Percentiles rank a stretch among this genome's conserved stretches.
Evolutionary conservation across 2,888 invertebrate species (phyloP).

Genomic region (Buathra laborator): DNA sequence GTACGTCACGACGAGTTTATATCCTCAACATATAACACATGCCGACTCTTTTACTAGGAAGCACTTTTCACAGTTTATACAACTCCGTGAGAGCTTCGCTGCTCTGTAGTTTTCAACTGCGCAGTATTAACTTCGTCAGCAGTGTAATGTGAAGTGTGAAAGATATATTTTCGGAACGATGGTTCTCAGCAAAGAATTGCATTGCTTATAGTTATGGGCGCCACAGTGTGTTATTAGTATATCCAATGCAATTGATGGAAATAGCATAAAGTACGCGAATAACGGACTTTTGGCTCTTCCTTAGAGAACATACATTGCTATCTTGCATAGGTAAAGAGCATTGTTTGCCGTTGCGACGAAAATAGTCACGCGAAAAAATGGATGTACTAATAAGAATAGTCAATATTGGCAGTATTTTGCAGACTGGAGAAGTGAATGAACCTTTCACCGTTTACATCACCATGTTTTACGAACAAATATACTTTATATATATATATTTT

Average conservation of each 20-base stretch:
- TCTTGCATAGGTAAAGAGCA: too few relatives aligned
- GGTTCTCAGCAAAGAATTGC: neutral
- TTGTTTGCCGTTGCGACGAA: neutral
- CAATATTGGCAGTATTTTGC: slow-evolving; percentile 17
- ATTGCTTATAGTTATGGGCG: neutral
- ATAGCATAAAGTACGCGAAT: too few relatives aligned
- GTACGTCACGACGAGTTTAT: slow-evolving; percentile 23
- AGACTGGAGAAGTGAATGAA: neutral
- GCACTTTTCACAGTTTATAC: slow-evolving; percentile 45
- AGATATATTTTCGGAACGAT: slow-evolving; percentile 1
- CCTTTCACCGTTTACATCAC: too few relatives aligned
- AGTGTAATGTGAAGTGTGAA: slow-evolving; percentile 3
- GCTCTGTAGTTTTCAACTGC: slow-evolving; percentile 28
- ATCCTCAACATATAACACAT: slow-evolving; percentile 3
- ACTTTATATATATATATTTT: too few relatives aligned
- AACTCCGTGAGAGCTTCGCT: neutral
- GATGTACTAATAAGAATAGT: slow-evolving; percentile 8
- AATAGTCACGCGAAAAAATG: neutral
- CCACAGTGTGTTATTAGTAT: neutral
- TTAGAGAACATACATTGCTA: too few relatives aligned
- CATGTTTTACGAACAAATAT: too few relatives aligned
- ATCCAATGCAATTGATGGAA: neutral
- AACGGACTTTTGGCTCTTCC: too few relatives aligned
- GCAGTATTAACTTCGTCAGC: slow-evolving; percentile 3
- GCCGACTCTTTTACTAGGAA: slow-evolving; percentile 25